Base-by-base conservation (phyloP, 2,113 vertebrate genomes). In the Monarcha castaneiventris region DNA sequence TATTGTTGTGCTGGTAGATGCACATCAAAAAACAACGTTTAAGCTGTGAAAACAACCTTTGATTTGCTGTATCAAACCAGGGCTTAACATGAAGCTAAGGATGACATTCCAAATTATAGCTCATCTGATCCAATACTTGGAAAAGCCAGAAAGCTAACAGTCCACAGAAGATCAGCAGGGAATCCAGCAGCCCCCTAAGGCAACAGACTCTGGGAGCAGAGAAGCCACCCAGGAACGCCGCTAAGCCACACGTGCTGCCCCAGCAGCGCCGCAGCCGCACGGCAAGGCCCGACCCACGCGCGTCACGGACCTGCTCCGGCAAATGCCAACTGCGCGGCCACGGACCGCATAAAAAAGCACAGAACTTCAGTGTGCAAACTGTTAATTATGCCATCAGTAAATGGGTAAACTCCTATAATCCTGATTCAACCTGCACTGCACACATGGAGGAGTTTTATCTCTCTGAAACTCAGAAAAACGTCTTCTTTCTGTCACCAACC, bases 271-370 rank as follows among this genome's bases (percentile, higher is more conserved):
- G 1, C 1, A 8, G 52, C 35, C 4, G 54, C 7, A 18, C 41
- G 10, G 14, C 27, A 26, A 33, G 59, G 51, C 25, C 64, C 5
- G 3, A 25, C 8, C 7, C 30, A 5, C 19, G 11, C 32, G 14
- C 33, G 5, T 3, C 39, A 6, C 0, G 27, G 12, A 37, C 30
- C 21, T 1, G 54, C 4, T 7, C 79, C 9, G 13, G 1, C 59
- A 56, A 21, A 52, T 1, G 25, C 0, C 7, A 27, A 33, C 30
- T 4, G 19, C 1, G 4, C 1, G 49, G 48, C 37, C 51, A 7
- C 0, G 2, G 33, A 11, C 8, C 10, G 39, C 10, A 13, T 1
- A 16, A 9, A 43, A 7, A 2, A 3, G 4, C 35, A 19, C 23
- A 5, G 18, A 39, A 61, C 16, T 17, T 10, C 25, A 44, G 37